Percentiles rank a stretch among this genome's conserved stretches.
These are phyloP conservation scores for Ctenochaetus hawaiiensis DNA, from an alignment of 2,797 vertebrate genomes.

Conservation along the genomic window DNA sequence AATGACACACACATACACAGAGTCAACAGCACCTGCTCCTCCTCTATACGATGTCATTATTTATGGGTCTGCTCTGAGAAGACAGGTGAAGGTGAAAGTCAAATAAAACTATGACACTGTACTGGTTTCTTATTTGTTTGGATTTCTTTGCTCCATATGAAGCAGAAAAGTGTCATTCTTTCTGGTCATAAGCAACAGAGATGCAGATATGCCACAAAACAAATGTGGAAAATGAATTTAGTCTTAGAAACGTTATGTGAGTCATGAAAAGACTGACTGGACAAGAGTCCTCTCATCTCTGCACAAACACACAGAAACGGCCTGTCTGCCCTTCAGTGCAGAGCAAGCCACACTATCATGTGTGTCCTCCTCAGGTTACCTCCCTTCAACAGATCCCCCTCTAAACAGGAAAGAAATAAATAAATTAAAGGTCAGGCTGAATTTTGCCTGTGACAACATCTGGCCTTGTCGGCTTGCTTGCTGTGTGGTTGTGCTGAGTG, in stretches of 20 bases:
- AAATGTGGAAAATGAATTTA: conserved; percentile 31
- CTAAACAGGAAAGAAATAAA: conserved; percentile 74
- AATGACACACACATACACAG: conserved; percentile 15
- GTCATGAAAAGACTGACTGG: conserved; percentile 21
- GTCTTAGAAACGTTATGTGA: conserved; percentile 3
- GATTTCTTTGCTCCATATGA: conserved; percentile 7
- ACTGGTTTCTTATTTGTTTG: neutral
- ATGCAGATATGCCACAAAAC: conserved; percentile 18
- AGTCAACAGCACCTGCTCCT: conserved; percentile 59
- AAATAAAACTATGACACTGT: neutral
- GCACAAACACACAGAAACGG: conserved; percentile 21
- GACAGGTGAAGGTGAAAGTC: conserved; percentile 1
- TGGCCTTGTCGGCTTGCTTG: conserved; percentile 48
- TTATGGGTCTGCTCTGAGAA: conserved; percentile 26
- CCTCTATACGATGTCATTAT: conserved; percentile 37
- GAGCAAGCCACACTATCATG: conserved; percentile 33
- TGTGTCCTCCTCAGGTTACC: conserved; percentile 64
- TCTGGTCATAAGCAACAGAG: conserved; percentile 38
- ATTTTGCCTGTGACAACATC: conserved; percentile 64
- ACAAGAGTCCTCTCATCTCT: neutral
- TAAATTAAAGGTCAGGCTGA: conserved; percentile 74
- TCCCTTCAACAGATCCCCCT: conserved; percentile 56
- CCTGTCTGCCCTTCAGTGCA: conserved; percentile 25
- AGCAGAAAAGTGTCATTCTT: neutral
- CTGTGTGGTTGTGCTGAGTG: conserved; percentile 24